phyloP scores from a whole-genome alignment of 2,888 invertebrate genomes.

The Drosophila multiciliata region DNA sequence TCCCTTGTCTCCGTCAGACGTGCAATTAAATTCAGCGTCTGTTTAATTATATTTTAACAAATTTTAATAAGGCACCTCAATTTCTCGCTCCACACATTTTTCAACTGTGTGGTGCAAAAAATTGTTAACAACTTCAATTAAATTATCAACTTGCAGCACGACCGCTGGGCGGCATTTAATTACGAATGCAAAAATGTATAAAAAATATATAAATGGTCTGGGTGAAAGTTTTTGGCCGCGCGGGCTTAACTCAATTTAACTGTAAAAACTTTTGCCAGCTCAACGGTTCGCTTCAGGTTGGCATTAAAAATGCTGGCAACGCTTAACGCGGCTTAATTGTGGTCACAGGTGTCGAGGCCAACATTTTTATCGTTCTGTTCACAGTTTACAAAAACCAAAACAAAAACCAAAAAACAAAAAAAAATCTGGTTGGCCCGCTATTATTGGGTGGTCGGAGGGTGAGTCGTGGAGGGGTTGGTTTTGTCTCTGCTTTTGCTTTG shows the following conservation, averaged over 20 bases:
- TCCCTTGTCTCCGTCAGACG: conserved; percentile 62
- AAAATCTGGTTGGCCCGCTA: conserved; percentile 9
- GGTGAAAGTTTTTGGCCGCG: conserved; percentile 57
- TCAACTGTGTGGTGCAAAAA: conserved; percentile 40
- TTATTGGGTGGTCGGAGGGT: conserved; percentile 24
- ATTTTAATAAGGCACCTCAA: conserved; percentile 73
- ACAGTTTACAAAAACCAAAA: conserved; percentile 62
- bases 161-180: conserved; percentile 65
- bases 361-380: conserved; percentile 82
- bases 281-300: conserved; percentile 12
- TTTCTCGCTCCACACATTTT: conserved; percentile 28
- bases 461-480: conserved; percentile 18
- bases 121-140: conserved; percentile 79
- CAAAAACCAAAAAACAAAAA: conserved; percentile 8
- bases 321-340: conserved; percentile 83
- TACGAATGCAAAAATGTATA: conserved; percentile 41
- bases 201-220: conserved; percentile 22
- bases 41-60: conserved; percentile 77
- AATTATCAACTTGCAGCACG: conserved; percentile 77
- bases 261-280: conserved; percentile 63
- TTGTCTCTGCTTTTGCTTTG: conserved; percentile 37
- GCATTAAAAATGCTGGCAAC: conserved; percentile 60
- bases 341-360: conserved; percentile 82
- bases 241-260: conserved; percentile 76
- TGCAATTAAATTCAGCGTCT: conserved; percentile 69